Percentiles rank a stretch among this genome's conserved stretches.
Conservation (phyloP, 2,797 vertebrate genomes). For the Pipistrellus nathusii region DNA sequence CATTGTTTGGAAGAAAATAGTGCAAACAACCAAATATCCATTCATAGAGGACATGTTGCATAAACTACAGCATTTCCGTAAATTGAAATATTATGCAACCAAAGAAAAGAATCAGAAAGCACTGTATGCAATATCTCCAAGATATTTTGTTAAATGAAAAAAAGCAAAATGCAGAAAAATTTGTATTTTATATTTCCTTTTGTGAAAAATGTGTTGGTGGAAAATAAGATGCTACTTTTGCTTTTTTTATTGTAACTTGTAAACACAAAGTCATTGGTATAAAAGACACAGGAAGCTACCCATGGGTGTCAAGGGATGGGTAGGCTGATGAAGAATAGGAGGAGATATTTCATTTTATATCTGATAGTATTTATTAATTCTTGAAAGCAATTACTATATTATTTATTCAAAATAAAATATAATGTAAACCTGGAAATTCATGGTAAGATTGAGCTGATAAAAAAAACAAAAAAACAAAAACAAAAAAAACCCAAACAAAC, state of each 20-base stretch:
- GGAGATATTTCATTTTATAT: neutral
- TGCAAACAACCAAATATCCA: neutral
- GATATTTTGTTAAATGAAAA: neutral
- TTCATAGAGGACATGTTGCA: neutral
- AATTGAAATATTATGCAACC: neutral
- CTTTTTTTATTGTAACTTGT: neutral
- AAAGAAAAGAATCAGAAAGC: neutral
- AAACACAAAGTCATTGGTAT: neutral
- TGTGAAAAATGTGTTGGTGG: neutral
- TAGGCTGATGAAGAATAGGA: neutral
- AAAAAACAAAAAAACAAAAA: no score
- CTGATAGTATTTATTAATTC: neutral
- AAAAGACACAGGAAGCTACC: neutral
- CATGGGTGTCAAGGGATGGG: neutral
- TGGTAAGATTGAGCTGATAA: neutral
- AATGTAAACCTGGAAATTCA: neutral
- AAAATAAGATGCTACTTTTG: neutral
- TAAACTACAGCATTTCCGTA: neutral
- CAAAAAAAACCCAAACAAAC: neutral
- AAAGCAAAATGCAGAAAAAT: neutral
- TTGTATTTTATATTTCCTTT: conserved; percentile 42
- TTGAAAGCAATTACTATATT: neutral
- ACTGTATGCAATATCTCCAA: neutral
- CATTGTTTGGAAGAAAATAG: neutral
- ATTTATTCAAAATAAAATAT: neutral